Evolutionary conservation across 2,888 invertebrate genomes (phyloP), one percentile per base, ranked within the genome.

Genomic region (Blera fallax): DNA sequence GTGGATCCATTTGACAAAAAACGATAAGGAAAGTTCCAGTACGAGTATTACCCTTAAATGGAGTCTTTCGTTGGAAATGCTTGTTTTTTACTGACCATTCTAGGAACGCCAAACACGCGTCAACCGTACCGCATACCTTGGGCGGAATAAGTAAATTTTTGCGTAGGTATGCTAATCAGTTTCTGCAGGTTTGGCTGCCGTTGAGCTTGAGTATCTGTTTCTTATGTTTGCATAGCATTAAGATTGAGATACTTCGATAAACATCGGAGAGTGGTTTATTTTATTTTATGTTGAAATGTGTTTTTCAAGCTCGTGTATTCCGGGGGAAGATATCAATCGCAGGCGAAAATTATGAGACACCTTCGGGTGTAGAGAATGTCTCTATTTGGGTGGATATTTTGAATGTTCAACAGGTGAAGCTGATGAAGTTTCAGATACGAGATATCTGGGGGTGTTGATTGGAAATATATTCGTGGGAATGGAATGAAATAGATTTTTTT

Each of bases 161-260:
- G 83, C 83, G 84, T 84, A 84, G 84, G 80, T 70, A 84, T 74
- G 74, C 84, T 84, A 84, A 84, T 84, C 84, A 84, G 65, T 64
- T 14, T 40, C 40, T 80, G 64, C 62, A 64, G 54, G 83, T 74
- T 50, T 37, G 60, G 27, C 60, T 67, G 60, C n/a, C 43, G 72
- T 18, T 43, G 64, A 27, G 34, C 60, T 78, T 37, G n/a, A 37
- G 77, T 54, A 60, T 54, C 52, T 54, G 64, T 67, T 45, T 34
- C 54, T 79, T 54, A 67, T 56, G 56, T 79, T 69, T 74, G 74
- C 74, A 69, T 74, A 21, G 54, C 69, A 79, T 79, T 69, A 74
- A 84, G 72, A 64, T 79, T 56, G 83, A 74, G 70, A 84, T 52
- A 74, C 69, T 64, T 78, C 48, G 67, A 79, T 78, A 65, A 65